Evolutionary conservation across 2,113 vertebrate genomes (phyloP), one percentile per base, ranked within the genome.

Genomic region (Salvelinus sp.): DNA sequence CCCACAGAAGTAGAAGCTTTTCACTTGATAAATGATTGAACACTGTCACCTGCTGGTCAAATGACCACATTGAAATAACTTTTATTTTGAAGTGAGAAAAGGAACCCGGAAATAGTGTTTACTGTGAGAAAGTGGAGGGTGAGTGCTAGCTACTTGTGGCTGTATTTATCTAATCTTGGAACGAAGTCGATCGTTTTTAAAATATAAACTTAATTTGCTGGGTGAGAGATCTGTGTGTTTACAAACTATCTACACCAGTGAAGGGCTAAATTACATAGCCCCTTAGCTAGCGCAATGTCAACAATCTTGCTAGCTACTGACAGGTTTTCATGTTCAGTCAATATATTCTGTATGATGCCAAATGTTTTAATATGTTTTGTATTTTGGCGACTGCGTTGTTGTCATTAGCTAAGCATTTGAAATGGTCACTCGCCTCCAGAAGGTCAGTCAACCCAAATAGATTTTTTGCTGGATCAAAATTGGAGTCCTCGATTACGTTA

Each of bases 31-130:
- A n/a, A 62, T 54, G 6, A 23, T 16, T 23, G 58, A 62, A 44
- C 68, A 79, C 23, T 48, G 84, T n/a, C 86, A 71, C 18, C 86
- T 85, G 65, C 25, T 67, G 87, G 76, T 28, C 0, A 58, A 18
- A 4, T 48, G 9, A 1, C 2, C 0, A 1, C 25, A 79, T 2
- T 69, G 7, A 80, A 79, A 0, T 12, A 9, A 16, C 5, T 27
- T 48, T 64, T 62, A 48, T 70, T 70, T 70, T 69, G 54, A 70
- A 38, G 25, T 63, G 50, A 44, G 9, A 44, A 44, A 44, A 44
- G 38, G 9, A 44, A 44, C 38, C 2, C 38, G 71, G 58, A 73
- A 62, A 30, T 23, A 60, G 33, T 22, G 14, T 62, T 22, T 57
- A 16, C 10, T 30, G 44, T 54, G n/a, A 57, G 13, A 50, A 66